Base-by-base conservation (phyloP, 2,113 vertebrate genomes). In the Uria lomvia region DNA sequence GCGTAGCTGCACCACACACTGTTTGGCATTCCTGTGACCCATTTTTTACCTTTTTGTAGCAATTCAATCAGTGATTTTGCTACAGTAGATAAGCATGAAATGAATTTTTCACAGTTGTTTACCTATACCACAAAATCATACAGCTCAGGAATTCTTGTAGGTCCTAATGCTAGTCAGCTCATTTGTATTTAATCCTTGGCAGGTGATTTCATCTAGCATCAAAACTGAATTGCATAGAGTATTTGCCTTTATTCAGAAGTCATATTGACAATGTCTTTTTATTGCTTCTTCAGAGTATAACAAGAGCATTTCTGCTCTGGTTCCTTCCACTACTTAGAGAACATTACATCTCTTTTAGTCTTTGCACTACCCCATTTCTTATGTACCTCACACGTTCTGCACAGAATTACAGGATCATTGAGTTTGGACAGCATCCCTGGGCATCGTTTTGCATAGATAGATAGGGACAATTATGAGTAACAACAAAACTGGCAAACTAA, bases 11-110 rank as follows among this genome's bases (percentile, higher is more conserved):
- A 68, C 76, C 52, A 42, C 68, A 77, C n/a, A n/a, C 34, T 71
- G 56, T 32, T 83, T 86, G 76, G 65, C 40, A 72, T 75, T 84
- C 47, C 34, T 14, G 9, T 93, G 79, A 92, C 79, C 56, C 60
- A 75, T 40, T 84, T 96, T 91, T 92, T 92, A 45, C n/a, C 47
- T 84, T 86, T 79, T 43, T 86, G 63, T 68, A 94, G 65, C 52
- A 89, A 86, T 86, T 82, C 62, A 84, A 20, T 91, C 79, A 60
- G 36, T 47, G 52, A 53, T 83, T 91, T 92, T 95, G 34, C 80
- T 75, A 60, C 36, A 72, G 76, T 38, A 88, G 60, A 47, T 63
- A 92, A 73, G 74, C 36, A 86, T 77, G 47, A 91, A 88, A 93
- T n/a, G 20, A 86, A 71, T 86, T 80, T 90, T 95, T 70, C 75